phyloP scores from a whole-genome alignment of 2,797 vertebrate genomes.

The Philypnodon macrostomus region DNA sequence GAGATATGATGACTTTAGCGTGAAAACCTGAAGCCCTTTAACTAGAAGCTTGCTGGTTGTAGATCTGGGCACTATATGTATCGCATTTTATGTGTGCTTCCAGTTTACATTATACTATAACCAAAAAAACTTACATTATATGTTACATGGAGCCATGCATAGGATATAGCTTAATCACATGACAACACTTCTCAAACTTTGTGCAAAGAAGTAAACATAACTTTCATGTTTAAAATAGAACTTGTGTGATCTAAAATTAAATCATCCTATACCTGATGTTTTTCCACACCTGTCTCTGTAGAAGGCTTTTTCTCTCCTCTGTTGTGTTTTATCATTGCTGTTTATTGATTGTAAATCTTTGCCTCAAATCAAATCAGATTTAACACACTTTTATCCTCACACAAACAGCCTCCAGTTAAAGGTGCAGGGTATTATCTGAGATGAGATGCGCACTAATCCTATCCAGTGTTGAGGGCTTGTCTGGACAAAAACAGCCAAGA shows the following conservation, averaged over 20 bases:
- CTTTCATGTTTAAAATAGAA: conserved; percentile 8
- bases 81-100: too few relatives aligned
- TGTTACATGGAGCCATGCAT: not conserved
- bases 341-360: conserved; percentile 35
- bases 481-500: not conserved
- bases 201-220: conserved; percentile 4
- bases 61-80: too few relatives aligned
- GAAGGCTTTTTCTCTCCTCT: not conserved
- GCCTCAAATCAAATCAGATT: conserved; percentile 39
- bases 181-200: conserved; percentile 1
- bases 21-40: too few relatives aligned
- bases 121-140: too few relatives aligned
- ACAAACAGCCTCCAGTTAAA: conserved; percentile 32
- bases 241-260: conserved; percentile 15
- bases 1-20: too few relatives aligned
- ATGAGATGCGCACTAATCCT: conserved; percentile 18
- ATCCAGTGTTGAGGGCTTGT: conserved; percentile 10
- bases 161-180: too few relatives aligned
- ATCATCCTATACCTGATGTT: not conserved
- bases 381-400: conserved; percentile 22
- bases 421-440: conserved; percentile 16
- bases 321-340: conserved; percentile 18
- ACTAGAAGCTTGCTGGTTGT: too few relatives aligned
- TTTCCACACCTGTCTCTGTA: not conserved
- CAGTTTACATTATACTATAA: too few relatives aligned